Base-by-base conservation (phyloP, 2,797 vertebrate species). In the Centropyge bicolor region DNA sequence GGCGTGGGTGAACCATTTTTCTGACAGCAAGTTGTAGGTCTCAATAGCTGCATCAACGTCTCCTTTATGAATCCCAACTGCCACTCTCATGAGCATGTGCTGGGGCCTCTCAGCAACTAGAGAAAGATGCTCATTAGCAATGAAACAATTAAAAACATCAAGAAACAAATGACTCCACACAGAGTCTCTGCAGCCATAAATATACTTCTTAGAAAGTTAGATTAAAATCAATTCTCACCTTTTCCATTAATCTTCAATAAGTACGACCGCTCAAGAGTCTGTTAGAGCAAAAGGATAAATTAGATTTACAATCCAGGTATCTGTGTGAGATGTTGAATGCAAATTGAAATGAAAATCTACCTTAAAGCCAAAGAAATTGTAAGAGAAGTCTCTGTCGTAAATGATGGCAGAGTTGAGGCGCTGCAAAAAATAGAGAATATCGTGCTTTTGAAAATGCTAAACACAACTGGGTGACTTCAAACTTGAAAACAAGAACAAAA, bases 291-390 rank as follows among this genome's bases (percentile, higher is more conserved):
- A 78, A 71, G 1, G 1, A 73, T 6, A 31, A 57, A n/a, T 69
- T 36, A 60, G 11, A 60, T 75, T 54, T 4, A 54, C 14, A n/a
- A 6, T 36, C 0, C 38, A 52, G 20, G 5, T 17, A 40, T 69
- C 4, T 54, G 20, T 2, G 8, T 24, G 45, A 81, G 27, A 69
- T 49, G 2, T 9, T 17, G 7, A 65, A 68, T 31, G 19, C 45
- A 20, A 64, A 66, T 49, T 35, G 1, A 31, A 20, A 16, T 24
- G 1, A 72, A 59, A 72, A 57, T 1, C 68, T 64, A 94, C 93
- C 90, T 99, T 99, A 81, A 99, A 99, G 20, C 98, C 98, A 78
- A 99, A 99, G 89, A 97, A 99, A 93, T 99, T 99, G 89, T 99
- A 99, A 78, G 97, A 97, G 91, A 99, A 99, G 91, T 99, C 98